phyloP scores from a whole-genome alignment of 2,888 invertebrate species.

The Aspidapion aeneum region DNA sequence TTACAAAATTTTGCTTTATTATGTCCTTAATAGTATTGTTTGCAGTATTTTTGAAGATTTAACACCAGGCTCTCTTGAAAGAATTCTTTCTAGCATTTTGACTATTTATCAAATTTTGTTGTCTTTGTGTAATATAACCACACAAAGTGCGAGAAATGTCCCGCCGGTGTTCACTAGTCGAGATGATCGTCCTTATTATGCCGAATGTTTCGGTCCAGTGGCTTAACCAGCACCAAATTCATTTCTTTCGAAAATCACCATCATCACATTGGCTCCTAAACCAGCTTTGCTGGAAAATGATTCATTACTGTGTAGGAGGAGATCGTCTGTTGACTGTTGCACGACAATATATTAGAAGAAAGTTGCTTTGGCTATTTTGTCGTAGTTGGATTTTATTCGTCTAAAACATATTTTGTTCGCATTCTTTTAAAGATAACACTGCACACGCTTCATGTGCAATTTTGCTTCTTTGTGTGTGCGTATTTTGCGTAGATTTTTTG shows the following conservation, averaged over 20 bases:
- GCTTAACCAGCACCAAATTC: constrained; percentile 67
- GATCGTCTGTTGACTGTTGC: constrained; percentile 99
- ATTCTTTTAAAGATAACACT: no score
- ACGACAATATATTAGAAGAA: constrained; percentile 97
- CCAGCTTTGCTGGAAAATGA: constrained; percentile 94
- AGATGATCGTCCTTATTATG: constrained; percentile 99
- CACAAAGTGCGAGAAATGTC: constrained; percentile 90
- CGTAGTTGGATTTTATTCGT: no score
- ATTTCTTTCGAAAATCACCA: constrained; percentile 98
- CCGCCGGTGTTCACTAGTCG: constrained; percentile 98
- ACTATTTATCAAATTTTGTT: no score
- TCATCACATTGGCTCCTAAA: constrained; percentile 98
- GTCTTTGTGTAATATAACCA: constrained; percentile 98
- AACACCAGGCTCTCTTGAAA: no score
- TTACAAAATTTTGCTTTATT: no score
- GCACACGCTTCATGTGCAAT: no score
- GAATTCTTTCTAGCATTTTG: no score
- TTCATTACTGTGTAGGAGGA: constrained; percentile 98
- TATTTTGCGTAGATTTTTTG: no score
- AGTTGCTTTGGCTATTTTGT: constrained; percentile 88
- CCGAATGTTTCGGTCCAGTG: constrained; percentile 98
- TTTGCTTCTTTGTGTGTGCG: no score
- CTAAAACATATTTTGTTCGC: no score
- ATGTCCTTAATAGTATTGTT: no score
- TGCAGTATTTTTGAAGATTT: no score